Percentiles rank a stretch among this genome's conserved stretches.
These are phyloP conservation scores for Drosophila rhopaloa DNA, from an alignment of 1,140 invertebrate genomes.

Conservation along the genomic window DNA sequence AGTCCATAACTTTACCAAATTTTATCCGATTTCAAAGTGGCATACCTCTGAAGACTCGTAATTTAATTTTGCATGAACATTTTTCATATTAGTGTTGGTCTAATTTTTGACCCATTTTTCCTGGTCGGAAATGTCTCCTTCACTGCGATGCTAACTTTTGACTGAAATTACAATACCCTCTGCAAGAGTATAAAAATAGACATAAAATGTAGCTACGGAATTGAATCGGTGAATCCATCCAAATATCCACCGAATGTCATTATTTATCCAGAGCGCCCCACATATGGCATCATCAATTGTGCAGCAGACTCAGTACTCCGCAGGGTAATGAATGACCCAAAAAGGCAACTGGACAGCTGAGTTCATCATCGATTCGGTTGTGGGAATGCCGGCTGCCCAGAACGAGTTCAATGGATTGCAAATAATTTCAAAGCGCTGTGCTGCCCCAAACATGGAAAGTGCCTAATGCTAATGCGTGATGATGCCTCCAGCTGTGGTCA, in stretches of 20 bases:
- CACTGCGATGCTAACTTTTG: too few relatives aligned
- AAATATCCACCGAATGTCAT: slow-evolving; percentile 6
- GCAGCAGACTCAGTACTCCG: slow-evolving; percentile 6
- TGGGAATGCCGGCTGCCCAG: background rate
- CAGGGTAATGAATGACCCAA: slow-evolving; percentile 32
- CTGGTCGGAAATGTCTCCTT: too few relatives aligned
- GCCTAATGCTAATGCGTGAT: slow-evolving; percentile 49
- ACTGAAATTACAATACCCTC: too few relatives aligned
- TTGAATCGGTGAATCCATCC: slow-evolving; percentile 19
- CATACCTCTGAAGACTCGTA: too few relatives aligned
- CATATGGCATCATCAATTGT: slow-evolving; percentile 40
- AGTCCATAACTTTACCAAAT: too few relatives aligned
- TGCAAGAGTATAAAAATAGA: background rate
- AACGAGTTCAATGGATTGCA: slow-evolving; percentile 40
- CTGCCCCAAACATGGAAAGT: slow-evolving; percentile 13
- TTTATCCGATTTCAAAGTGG: too few relatives aligned
- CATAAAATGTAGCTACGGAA: background rate
- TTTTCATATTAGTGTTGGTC: too few relatives aligned
- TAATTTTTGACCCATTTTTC: too few relatives aligned
- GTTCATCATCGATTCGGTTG: slow-evolving; percentile 27
- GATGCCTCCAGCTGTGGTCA: slow-evolving; percentile 47
- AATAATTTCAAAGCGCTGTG: slow-evolving; percentile 31
- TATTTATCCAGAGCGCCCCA: slow-evolving; percentile 23
- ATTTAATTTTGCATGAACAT: too few relatives aligned
- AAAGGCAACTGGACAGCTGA: slow-evolving; percentile 40